phyloP scores from a whole-genome alignment of 92 coral and sea anemone genomes.

The Siderastrea siderea region DNA sequence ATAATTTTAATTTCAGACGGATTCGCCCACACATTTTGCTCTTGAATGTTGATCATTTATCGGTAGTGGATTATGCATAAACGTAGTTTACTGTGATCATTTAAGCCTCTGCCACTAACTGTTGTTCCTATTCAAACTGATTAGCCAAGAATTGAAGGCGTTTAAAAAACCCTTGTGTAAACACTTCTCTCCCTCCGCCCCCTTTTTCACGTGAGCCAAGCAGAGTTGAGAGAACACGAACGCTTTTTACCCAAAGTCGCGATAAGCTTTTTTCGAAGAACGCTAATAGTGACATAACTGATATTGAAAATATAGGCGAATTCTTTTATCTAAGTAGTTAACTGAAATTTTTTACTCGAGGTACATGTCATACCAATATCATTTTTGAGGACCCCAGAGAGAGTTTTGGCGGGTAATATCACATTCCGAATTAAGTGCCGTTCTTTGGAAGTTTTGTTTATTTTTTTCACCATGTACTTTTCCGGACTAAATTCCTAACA shows the following conservation, averaged over 20 bases:
- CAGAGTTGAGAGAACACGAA: neutral
- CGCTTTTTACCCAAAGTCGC: neutral
- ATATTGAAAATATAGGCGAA: neutral
- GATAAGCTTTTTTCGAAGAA: slow-evolving; percentile 1
- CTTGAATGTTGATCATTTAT: neutral
- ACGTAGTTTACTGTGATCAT: slow-evolving; percentile 19
- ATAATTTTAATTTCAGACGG: too few species aligned
- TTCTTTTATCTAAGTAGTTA: neutral
- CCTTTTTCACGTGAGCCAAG: neutral
- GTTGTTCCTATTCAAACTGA: slow-evolving; percentile 14
- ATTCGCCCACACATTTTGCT: neutral
- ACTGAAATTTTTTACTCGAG: too few species aligned
- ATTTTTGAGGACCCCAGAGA: neutral
- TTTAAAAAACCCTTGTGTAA: slow-evolving; percentile 23
- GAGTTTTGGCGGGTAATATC: slow-evolving; percentile 10
- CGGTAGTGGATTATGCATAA: neutral
- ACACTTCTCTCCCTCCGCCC: slow-evolving; percentile 48
- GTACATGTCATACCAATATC: neutral
- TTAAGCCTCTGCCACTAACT: slow-evolving; percentile 14
- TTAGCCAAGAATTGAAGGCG: slow-evolving; percentile 46
- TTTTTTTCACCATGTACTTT: neutral
- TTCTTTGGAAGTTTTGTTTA: neutral
- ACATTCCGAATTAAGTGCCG: slow-evolving; percentile 4
- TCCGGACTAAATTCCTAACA: neutral
- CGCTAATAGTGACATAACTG: neutral